Evolutionary conservation across 2,888 invertebrate genomes (phyloP).

Genomic region (Drosophila borealis): DNA sequence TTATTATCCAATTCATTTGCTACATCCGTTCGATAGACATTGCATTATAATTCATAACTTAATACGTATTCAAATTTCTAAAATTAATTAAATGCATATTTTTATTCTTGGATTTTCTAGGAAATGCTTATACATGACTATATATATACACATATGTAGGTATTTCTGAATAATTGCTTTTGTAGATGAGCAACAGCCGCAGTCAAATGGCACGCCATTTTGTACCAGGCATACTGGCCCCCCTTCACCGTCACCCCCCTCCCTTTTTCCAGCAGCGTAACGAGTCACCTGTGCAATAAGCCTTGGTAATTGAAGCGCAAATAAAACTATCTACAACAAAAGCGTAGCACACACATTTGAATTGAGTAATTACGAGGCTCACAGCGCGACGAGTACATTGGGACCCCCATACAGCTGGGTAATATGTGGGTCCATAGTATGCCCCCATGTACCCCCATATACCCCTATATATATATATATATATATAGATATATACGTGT

Average conservation of each 20-base stretch:
- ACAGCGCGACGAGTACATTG: constrained; percentile 34
- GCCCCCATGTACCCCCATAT: background rate
- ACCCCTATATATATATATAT: background rate
- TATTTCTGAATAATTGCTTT: constrained; percentile 13
- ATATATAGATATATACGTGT: background rate
- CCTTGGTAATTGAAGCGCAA: constrained; percentile 64
- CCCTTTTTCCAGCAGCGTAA: background rate
- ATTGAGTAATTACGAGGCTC: constrained; percentile 65
- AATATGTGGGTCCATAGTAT: background rate
- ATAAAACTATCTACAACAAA: constrained; percentile 44
- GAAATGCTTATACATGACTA: background rate
- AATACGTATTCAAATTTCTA: background rate
- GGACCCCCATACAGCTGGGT: constrained; percentile 25
- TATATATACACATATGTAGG: background rate
- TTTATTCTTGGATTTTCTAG: background rate
- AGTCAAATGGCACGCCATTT: constrained; percentile 39
- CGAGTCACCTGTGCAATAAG: constrained; percentile 37
- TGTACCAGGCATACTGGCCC: constrained; percentile 10
- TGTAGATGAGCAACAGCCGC: constrained; percentile 20
- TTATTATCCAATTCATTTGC: constrained; percentile 15
- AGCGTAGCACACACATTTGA: constrained; percentile 39
- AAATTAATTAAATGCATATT: background rate
- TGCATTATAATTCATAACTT: constrained; percentile 6
- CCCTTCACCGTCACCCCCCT: no score
- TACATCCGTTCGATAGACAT: constrained; percentile 8